A percentile compares a stretch with the other conserved stretches of the same genome.
These are phyloP conservation scores for Peromyscus polionotus DNA, from an alignment of 2,113 vertebrate species.

Conservation along the genomic window DNA sequence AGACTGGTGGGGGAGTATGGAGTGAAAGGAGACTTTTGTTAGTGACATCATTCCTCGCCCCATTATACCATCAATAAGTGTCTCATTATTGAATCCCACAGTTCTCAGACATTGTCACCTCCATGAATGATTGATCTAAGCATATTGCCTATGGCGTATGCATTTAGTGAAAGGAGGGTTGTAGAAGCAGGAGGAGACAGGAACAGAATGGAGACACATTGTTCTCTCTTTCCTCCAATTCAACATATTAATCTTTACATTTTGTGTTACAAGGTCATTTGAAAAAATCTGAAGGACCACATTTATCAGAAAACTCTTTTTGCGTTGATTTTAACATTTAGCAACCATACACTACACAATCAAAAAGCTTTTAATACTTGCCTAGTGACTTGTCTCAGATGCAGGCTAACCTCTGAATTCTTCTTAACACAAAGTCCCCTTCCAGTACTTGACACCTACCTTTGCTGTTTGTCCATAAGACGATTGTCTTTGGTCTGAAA, in stretches of 20 bases:
- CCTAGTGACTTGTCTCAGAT: not conserved
- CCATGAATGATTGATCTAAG: not conserved
- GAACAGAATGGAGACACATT: not conserved
- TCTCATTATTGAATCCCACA: not conserved
- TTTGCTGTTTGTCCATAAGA: not conserved
- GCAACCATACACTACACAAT: not conserved
- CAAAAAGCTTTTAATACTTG: not conserved
- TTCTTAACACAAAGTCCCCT: not conserved
- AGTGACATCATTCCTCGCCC: not conserved
- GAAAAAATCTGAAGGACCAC: not conserved
- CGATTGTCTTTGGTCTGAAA: not conserved
- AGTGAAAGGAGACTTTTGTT: not conserved
- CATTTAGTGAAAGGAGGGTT: not conserved
- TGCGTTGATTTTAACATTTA: not conserved
- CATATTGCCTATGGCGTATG: not conserved
- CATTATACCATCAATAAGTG: not conserved
- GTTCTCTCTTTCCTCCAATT: not conserved
- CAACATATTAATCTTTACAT: not conserved
- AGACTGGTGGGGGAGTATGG: too few species aligned
- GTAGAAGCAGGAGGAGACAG: not conserved
- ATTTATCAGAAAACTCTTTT: not conserved
- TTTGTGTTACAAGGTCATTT: not conserved
- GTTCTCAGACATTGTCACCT: not conserved
- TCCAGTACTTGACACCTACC: not conserved
- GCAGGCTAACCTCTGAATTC: not conserved